A percentile compares a stretch with the other conserved stretches of the same genome.
Evolutionary conservation across 2,888 invertebrate species (phyloP).

Genomic region (Orthonychiurus folsomi): DNA sequence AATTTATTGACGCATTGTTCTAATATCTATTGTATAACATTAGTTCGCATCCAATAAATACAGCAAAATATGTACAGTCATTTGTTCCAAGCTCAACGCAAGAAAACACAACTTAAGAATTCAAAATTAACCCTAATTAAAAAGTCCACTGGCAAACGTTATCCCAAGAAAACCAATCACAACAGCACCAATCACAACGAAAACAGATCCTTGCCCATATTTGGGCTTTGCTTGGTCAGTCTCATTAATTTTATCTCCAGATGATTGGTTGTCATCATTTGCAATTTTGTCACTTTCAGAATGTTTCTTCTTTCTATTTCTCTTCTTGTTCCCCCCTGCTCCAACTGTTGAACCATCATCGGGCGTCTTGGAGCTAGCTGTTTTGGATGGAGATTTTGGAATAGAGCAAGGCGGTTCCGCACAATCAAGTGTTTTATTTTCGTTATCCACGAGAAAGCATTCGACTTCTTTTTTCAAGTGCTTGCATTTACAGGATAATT

Average conservation of each 20-base stretch:
- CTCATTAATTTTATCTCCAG: too few species aligned
- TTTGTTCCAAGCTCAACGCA: too few species aligned
- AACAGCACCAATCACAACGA: background rate
- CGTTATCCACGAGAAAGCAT: conserved; percentile 30
- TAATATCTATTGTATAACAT: too few species aligned
- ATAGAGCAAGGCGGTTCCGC: conserved; percentile 22
- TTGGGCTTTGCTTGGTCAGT: background rate
- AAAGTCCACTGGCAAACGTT: background rate
- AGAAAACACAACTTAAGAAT: too few species aligned
- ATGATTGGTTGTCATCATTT: background rate
- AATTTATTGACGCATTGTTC: too few species aligned
- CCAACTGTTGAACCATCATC: background rate
- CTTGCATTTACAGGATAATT: conserved; percentile 67
- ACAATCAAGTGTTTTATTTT: conserved; percentile 32
- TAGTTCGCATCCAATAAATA: too few species aligned
- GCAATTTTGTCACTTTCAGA: conserved; percentile 28
- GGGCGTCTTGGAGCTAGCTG: background rate
- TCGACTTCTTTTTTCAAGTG: conserved; percentile 58
- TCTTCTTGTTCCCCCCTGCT: conserved; percentile 18
- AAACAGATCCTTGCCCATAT: background rate
- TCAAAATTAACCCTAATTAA: background rate
- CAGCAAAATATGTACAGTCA: too few species aligned
- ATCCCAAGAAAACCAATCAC: background rate
- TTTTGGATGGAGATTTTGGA: conserved; percentile 17
- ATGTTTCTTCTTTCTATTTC: conserved; percentile 32